Percentiles rank a stretch among this genome's conserved stretches.
phyloP scores from a whole-genome alignment of 2,888 invertebrate genomes.

The Morpho deidamia region DNA sequence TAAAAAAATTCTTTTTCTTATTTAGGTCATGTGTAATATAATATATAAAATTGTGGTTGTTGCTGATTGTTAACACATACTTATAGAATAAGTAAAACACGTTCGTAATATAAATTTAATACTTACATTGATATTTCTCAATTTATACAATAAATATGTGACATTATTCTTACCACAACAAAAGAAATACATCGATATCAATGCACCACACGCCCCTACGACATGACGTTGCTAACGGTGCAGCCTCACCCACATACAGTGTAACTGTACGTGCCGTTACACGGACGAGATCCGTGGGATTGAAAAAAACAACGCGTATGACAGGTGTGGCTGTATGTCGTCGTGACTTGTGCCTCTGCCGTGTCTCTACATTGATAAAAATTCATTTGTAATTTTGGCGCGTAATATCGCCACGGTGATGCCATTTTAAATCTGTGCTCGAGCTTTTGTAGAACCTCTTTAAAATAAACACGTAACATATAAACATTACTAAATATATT shows the following conservation, averaged over 20 bases:
- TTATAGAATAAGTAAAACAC: no score
- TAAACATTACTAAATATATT: no score
- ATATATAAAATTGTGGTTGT: no score
- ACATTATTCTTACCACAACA: background rate
- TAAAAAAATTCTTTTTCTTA: no score
- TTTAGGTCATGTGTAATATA: no score
- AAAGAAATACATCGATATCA: slow-evolving; percentile 27
- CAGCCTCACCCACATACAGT: slow-evolving; percentile 73
- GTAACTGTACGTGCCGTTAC: slow-evolving; percentile 72
- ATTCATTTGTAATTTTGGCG: slow-evolving; percentile 8
- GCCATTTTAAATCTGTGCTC: no score
- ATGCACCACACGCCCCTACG: slow-evolving; percentile 29
- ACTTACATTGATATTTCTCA: background rate
- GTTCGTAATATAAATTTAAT: no score
- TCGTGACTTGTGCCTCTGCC: slow-evolving; percentile 22
- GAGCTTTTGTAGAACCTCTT: no score
- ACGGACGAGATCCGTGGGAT: slow-evolving; percentile 63
- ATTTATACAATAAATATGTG: background rate
- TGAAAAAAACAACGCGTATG: slow-evolving; percentile 26
- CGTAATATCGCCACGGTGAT: background rate
- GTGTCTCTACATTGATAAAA: slow-evolving; percentile 15
- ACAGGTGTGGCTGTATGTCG: slow-evolving; percentile 29
- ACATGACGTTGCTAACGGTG: slow-evolving; percentile 69
- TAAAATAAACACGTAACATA: no score
- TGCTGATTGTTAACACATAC: no score